Conservation (phyloP, 2,797 vertebrate genomes). For the Phrynocephalus vlangalii region DNA sequence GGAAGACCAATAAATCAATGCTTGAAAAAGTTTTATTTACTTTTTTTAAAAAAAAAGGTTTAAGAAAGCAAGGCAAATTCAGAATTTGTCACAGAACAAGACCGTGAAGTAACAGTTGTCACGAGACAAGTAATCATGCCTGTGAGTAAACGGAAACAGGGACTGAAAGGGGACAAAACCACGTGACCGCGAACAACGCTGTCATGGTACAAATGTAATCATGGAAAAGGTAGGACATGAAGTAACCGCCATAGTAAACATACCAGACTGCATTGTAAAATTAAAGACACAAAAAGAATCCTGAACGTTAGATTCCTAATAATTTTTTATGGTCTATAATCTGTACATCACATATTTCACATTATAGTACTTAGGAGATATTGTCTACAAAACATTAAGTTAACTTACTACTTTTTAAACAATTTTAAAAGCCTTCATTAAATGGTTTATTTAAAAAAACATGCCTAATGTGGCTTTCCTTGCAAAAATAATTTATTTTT, state of each 20-base stretch:
- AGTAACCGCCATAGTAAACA: not conserved
- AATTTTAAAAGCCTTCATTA: constrained; percentile 40
- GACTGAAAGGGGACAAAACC: too few relatives aligned
- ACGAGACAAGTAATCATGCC: too few relatives aligned
- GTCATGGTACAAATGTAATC: too few relatives aligned
- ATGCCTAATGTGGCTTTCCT: constrained; percentile 49
- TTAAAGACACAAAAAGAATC: not conserved
- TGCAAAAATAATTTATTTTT: constrained; percentile 49
- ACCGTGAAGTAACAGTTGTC: too few relatives aligned
- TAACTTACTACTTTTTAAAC: constrained; percentile 50
- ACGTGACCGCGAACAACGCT: too few relatives aligned
- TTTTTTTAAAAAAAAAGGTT: too few relatives aligned
- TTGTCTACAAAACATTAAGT: constrained; percentile 7
- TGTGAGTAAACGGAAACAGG: too few relatives aligned
- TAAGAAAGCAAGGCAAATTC: too few relatives aligned
- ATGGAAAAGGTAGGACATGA: too few relatives aligned
- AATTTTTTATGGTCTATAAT: not conserved
- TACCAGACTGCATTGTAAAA: not conserved
- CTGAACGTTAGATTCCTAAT: not conserved
- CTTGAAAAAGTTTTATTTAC: too few relatives aligned
- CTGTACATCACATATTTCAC: constrained; percentile 18
- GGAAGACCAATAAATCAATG: too few relatives aligned
- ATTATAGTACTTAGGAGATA: not conserved
- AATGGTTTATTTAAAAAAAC: constrained; percentile 44
- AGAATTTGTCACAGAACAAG: too few relatives aligned